phyloP scores from a whole-genome alignment of 1,140 invertebrate genomes.

The Choristoneura fumiferana region DNA sequence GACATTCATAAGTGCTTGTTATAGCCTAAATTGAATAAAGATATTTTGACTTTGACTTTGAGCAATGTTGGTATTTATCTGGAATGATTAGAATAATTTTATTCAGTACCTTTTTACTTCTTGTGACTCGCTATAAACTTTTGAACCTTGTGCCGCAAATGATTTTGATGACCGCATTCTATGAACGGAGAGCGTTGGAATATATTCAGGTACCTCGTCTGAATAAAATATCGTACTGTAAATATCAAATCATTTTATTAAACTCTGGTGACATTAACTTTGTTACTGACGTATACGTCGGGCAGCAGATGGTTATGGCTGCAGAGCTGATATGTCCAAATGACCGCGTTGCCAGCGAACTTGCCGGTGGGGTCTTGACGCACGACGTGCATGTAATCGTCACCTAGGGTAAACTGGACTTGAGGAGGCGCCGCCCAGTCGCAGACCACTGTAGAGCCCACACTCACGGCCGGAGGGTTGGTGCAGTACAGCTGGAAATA shows the following conservation, averaged over 20 bases:
- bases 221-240: neutral
- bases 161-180: no score
- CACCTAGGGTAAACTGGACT: conserved; percentile 55
- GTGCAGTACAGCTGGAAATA: conserved; percentile 55
- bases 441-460: conserved; percentile 51
- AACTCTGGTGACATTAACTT: neutral
- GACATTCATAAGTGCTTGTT: no score
- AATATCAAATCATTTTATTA: neutral
- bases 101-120: no score
- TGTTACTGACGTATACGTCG: neutral
- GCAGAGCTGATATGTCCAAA: conserved; percentile 60
- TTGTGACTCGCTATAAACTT: no score
- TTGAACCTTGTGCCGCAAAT: no score
- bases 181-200: no score
- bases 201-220: no score
- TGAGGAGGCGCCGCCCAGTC: conserved; percentile 62
- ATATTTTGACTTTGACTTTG: no score
- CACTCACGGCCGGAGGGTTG: conserved; percentile 51
- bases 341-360: conserved; percentile 57
- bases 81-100: no score
- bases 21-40: no score
- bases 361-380: conserved; percentile 53
- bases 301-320: conserved; percentile 38
- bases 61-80: no score
- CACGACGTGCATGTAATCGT: conserved; percentile 60